Base-by-base conservation (phyloP, 2,797 vertebrate species). In the Steatocranus sp. region DNA sequence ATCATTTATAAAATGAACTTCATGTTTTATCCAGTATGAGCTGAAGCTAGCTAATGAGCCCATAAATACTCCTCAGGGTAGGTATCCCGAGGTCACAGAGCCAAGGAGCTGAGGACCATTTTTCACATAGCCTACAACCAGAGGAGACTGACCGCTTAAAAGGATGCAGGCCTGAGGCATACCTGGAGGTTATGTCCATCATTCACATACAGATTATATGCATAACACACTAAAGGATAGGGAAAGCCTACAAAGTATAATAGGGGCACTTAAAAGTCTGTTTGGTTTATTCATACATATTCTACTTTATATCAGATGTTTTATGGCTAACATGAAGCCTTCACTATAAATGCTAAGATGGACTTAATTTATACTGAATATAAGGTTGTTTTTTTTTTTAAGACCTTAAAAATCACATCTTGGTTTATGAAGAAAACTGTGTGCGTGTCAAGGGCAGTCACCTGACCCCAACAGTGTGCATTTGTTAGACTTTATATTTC, bases 301-400 rank as follows among this genome's bases (percentile, higher is more conserved):
- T 89, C 77, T 49, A 14, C 78, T 89, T 89, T 80, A 74, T 83
- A 88, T 83, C 38, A 43, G 12, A 66, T 68, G 30, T 83, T 82
- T 82, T 84, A 58, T 83, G 30, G 87, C 41, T 90, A 84, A 90
- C 77, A 78, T 82, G 18, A 70, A 78, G 75, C 80, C 66, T 87
- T 78, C 87, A 85, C 49, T 75, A 53, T 86, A 58, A 88, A 81
- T 87, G 81, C 78, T 85, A 27, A 85, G 81, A 76, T 68, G 2
- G 4, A 38, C 77, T 73, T 83, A 36, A 87, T 81, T 89, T 73
- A 70, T 18, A 34, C 53, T 84, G 53, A 79, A 79, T 84, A 78
- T 75, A 4, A 25, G 11, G 4, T 23, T 63, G 36, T 38, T 2
- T 1, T 11, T 2, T n/a, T 81, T 77, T 66, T 38, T 4, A 8